Base-by-base conservation (phyloP, 2,113 vertebrate species). In the Orthonyx spaldingii region DNA sequence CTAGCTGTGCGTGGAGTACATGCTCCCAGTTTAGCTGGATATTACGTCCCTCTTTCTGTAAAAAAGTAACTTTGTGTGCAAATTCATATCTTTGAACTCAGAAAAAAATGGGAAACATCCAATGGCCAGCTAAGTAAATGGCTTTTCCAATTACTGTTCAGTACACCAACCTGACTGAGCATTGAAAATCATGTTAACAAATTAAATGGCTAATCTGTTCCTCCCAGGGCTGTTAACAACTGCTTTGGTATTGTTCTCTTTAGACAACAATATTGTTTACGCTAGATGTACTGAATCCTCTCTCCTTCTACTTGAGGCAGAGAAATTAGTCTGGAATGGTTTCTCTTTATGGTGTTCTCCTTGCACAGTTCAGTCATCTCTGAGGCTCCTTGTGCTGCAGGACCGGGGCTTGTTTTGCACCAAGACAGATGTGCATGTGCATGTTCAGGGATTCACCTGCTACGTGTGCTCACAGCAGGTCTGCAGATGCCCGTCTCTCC, bases 131-230 rank as follows among this genome's bases (percentile, higher is more conserved):
- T 88, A 74, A 94, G 64, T 52, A 88, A 88, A 75, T 68, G 44
- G 39, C 39, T 93, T 88, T 91, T 74, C 52, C 69, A 49, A 42
- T 93, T 88, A 84, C 15, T 22, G 72, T 87, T 95, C 55, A 63
- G 82, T 52, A 84, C 18, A 56, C 74, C 59, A 66, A 32, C 64
- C 66, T 83, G 85, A 85, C 4, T 7, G 8, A 86, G 55, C 76
- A 61, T 18, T 72, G 82, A 88, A 89, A 96, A 75, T 3, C 0
- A 33, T 81, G 49, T 46, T 71, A 80, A 86, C 60, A 86, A 88
- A 84, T 94, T 88, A 88, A 96, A 71, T 66, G 89, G 82, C 88
- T 96, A 88, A 94, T 81, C 64, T 92, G 60, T 84, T 94, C 71
- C 65, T 92, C 59, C 50, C 35, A 47, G 52, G 42, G 22, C 77